These are phyloP conservation scores for Ctenodactylus gundi DNA, from an alignment of 2,113 vertebrate genomes.

Conservation along the genomic window DNA sequence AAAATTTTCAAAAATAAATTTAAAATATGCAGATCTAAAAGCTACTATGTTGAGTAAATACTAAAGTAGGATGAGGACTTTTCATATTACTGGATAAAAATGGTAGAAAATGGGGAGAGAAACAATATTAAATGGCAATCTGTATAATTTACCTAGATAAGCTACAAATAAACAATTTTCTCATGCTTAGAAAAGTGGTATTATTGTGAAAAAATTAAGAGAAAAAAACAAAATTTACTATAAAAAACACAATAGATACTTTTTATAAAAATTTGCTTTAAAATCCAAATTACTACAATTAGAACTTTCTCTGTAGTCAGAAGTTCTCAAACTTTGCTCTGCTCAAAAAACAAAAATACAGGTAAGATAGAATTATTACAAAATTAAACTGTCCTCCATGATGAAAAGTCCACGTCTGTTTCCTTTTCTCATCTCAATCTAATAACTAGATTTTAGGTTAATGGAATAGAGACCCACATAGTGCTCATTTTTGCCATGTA, in stretches of 20 bases:
- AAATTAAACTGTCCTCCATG: not conserved
- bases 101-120: not conserved
- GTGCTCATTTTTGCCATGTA: conserved; percentile 19
- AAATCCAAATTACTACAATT: not conserved
- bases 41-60: not conserved
- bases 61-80: not conserved
- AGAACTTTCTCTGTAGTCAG: not conserved
- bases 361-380: not conserved
- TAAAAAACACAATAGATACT: not conserved
- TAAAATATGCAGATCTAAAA: conserved; percentile 1
- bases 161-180: not conserved
- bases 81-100: not conserved
- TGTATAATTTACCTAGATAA: not conserved
- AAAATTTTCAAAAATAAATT: not conserved
- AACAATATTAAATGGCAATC: not conserved
- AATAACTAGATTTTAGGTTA: not conserved
- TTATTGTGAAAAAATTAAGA: no score
- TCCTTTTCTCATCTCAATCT: not conserved
- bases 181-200: not conserved
- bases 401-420: not conserved
- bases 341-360: conserved; percentile 24
- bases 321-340: not conserved
- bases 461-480: not conserved
- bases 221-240: no score
- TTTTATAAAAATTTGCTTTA: not conserved